Conservation (phyloP, 2,113 vertebrate genomes). For the Pituophis catenifer region DNA sequence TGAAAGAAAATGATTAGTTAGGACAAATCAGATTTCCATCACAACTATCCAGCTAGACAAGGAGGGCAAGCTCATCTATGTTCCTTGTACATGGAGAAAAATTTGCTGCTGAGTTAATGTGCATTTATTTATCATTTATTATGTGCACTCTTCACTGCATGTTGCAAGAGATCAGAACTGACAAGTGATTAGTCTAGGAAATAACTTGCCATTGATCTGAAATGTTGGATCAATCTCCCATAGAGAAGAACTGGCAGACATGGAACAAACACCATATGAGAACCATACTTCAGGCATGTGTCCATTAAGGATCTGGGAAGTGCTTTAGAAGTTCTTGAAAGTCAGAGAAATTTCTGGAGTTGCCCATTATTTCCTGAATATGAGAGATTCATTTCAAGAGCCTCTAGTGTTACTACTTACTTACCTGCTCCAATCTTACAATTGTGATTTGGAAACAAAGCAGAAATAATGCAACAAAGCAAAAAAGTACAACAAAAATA, state of each 20-base stretch:
- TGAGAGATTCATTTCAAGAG: not conserved
- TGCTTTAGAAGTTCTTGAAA: not conserved
- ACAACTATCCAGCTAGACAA: not conserved
- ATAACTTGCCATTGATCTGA: not conserved
- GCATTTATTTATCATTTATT: constrained; percentile 1
- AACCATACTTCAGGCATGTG: not conserved
- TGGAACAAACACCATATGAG: not conserved
- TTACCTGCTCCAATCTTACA: not conserved
- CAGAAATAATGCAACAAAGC: not conserved
- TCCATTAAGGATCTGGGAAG: not conserved
- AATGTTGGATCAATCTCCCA: not conserved
- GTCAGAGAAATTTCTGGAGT: not conserved
- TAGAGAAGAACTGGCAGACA: not conserved
- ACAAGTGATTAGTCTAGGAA: not conserved
- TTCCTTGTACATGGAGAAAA: not conserved
- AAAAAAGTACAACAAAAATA: not conserved
- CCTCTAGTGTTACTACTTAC: not conserved
- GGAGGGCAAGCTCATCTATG: not conserved
- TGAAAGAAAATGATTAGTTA: not conserved
- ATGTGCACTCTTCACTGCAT: not conserved
- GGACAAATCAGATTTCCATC: not conserved
- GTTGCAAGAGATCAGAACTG: not conserved
- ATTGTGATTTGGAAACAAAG: not conserved
- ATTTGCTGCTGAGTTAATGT: not conserved
- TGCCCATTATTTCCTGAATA: not conserved